Evolutionary conservation across 2,888 invertebrate species (phyloP), one percentile per base, ranked within the genome.

Genomic region (Eurytoma californica): DNA sequence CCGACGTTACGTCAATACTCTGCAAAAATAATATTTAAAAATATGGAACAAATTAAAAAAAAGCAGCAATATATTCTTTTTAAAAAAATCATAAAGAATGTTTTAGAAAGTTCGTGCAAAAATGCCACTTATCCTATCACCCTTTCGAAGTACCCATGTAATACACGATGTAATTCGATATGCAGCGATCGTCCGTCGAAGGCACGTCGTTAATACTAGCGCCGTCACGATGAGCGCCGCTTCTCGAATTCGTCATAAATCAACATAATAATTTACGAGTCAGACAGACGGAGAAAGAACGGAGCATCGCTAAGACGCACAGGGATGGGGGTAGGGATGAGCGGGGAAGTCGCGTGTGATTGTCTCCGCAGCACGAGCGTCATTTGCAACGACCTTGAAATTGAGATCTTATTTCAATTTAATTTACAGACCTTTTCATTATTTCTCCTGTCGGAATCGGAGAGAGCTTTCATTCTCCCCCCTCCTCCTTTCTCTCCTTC

Each of bases 121-220:
- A 39, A 39, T 5, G 39, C 9, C 5, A 7, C 7, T 39, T 39
- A 39, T 9, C 39, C 39, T 39, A 39, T 39, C 4, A 1, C 39
- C 9, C 39, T 9, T 39, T 39, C 9, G 7, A 9, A 39, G 9
- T 39, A 7, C 39, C 39, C 7, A 9, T 9, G 39, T 39, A 39
- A 39, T 39, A 39, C 39, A 39, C 39, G 39, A 39, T 9, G 39
- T 9, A 39, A 7, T 39, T 83, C 83, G 83, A 83, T 83, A 83
- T 84, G 82, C 83, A 83, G 82, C 72, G 80, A 83, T 82, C 84
- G 83, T 83, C 83, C 60, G 74, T 80, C 79, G 66, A 57, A 84
- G 83, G 84, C 83, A 83, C 83, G 84, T 84, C 82, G 83, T 85
- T 83, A 84, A 83, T 83, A 84, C 83, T 82, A 83, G 82, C 82